Evolutionary conservation across 2,888 invertebrate species (phyloP).

Genomic region (Pimpla rufipes): DNA sequence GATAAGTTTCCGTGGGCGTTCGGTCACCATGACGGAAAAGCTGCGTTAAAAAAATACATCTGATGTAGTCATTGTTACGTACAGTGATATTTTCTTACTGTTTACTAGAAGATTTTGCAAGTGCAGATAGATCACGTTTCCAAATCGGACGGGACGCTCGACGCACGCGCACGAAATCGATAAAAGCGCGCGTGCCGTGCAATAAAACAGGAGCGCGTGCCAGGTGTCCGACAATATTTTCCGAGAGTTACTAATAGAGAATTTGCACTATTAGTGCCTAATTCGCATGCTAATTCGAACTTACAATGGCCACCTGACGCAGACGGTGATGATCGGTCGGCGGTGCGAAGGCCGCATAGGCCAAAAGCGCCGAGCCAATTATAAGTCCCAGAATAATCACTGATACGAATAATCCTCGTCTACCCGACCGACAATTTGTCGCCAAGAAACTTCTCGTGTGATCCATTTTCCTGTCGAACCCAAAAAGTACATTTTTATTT

Average conservation of each 20-base stretch:
- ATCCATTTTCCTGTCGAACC: conserved; percentile 72
- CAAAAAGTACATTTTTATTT: not conserved
- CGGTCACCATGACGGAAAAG: conserved; percentile 94
- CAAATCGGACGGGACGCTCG: not conserved
- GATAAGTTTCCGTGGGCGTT: conserved; percentile 91
- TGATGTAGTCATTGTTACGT: not conserved
- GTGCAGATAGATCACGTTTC: not conserved
- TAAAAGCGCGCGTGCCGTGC: not conserved
- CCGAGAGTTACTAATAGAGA: not conserved
- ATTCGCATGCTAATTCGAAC: conserved; percentile 64
- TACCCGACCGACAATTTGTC: conserved; percentile 71
- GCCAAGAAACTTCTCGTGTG: conserved; percentile 65
- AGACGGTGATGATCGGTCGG: conserved; percentile 62
- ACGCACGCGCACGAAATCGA: not conserved
- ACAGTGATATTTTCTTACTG: not conserved
- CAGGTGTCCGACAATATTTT: not conserved
- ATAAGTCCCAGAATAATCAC: conserved; percentile 75
- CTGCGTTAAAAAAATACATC: conserved; percentile 85
- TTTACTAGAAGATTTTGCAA: not conserved
- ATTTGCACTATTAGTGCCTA: not conserved
- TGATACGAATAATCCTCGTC: conserved; percentile 72
- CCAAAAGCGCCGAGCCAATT: conserved; percentile 76
- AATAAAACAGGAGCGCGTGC: not conserved
- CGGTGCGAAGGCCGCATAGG: conserved; percentile 76
- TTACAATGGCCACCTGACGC: conserved; percentile 79